Base-by-base conservation (phyloP, 1,140 invertebrate species). In the Bursaphelenchus mucronatus region DNA sequence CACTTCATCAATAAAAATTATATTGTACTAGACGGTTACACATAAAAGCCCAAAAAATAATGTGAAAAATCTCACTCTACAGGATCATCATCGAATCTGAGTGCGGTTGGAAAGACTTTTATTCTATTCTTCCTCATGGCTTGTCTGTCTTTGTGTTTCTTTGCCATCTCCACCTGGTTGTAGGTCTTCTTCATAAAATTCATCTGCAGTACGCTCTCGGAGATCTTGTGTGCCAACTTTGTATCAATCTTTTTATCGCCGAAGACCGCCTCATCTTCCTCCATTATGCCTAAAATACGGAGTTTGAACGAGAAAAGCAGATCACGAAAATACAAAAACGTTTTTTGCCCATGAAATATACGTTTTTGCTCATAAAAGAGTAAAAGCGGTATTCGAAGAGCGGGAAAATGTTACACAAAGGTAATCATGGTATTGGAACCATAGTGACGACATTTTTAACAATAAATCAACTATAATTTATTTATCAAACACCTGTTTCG, bases 171-270 rank as follows among this genome's bases (percentile, higher is more conserved):
- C 17, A 64, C n/a, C 41, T 73, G 17, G 15, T 30, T 44, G 7
- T 19, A 15, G 9, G 68, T 66, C 46, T 15, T n/a, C 13, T 53
- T 47, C 68, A 69, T 69, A 43, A 69, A 69, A 59, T 73, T 43
- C 44, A 59, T 30, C 39, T 64, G 61, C 15, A 64, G 41, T 17
- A 62, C 21, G 2, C 45, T 52, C 7, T 57, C 55, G n/a, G 55
- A 57, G 10, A 57, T 43, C 55, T 40, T 57, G 13, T 44, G 13
- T 7, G 19, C 39, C 30, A 44, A 21, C 10, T 21, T 39, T 30
- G 21, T 53, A 17, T 49, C 59, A 0, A 46, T 17, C 15, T 52
- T 61, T 58, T 54, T n/a, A 6, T 41, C 30, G 17, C 49, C n/a
- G 51, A 63, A 40, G 63, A 43, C 10, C 56, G 19, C 52, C n/a